A percentile compares a stretch with the other conserved stretches of the same genome.
Conservation (phyloP, 2,888 invertebrate species). For the Arge pagana region DNA sequence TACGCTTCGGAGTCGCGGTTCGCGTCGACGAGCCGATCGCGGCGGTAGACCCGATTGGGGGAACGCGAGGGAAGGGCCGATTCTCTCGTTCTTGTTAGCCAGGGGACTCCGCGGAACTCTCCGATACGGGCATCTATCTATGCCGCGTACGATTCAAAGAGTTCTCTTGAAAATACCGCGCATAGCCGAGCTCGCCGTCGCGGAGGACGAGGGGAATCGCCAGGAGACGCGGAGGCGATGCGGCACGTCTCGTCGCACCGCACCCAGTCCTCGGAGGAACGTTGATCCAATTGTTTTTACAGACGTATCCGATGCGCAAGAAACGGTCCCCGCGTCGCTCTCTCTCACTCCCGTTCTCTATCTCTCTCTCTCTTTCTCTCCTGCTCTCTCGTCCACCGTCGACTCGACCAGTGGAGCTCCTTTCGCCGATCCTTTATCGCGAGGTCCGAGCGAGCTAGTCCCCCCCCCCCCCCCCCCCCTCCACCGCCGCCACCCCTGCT, state of each 20-base stretch:
- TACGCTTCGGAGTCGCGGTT: too few species aligned
- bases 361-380: constrained; percentile 1
- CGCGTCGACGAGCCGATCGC: too few species aligned
- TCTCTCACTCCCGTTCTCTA: background rate
- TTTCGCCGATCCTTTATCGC: background rate
- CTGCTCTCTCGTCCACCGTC: constrained; percentile 1
- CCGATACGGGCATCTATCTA: constrained; percentile 53
- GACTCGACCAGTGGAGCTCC: too few species aligned
- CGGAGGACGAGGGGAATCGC: constrained; percentile 17
- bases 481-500: background rate
- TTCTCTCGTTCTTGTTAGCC: too few species aligned
- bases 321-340: constrained; percentile 44
- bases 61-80: too few species aligned
- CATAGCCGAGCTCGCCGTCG: constrained; percentile 49
- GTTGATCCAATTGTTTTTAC: constrained; percentile 56
- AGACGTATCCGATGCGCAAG: constrained; percentile 52
- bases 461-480: background rate
- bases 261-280: constrained; percentile 1
- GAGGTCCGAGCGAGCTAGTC: too few species aligned
- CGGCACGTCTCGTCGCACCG: constrained; percentile 1
- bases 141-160: constrained; percentile 42
- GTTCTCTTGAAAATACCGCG: constrained; percentile 54
- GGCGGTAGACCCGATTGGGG: too few species aligned
- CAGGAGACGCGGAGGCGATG: background rate
- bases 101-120: constrained; percentile 10